These are phyloP conservation scores for Strix uralensis DNA, from an alignment of 2,113 vertebrate species.

Conservation along the genomic window DNA sequence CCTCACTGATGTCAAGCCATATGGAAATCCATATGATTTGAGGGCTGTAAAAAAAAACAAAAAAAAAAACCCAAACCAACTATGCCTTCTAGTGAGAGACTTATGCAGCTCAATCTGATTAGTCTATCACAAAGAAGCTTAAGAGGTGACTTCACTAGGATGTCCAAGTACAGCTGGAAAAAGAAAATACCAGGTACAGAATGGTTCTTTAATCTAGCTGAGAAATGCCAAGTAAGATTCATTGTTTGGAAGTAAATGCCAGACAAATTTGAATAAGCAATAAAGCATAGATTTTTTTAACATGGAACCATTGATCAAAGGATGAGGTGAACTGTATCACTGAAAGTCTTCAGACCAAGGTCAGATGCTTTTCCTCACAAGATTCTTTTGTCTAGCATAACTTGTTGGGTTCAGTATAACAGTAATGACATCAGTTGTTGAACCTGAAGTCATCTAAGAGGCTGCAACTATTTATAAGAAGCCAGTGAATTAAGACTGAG, in stretches of 20 bases:
- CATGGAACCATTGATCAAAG: background rate
- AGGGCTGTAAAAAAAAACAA: background rate
- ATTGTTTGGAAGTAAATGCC: background rate
- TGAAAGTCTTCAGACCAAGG: background rate
- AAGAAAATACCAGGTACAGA: constrained; percentile 24
- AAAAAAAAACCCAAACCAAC: background rate
- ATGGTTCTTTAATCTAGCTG: background rate
- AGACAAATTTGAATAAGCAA: background rate
- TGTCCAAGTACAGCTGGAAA: background rate
- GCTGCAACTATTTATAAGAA: background rate
- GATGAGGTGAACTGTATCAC: background rate
- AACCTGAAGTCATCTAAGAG: background rate
- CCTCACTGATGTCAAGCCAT: constrained; percentile 51
- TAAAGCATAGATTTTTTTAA: background rate
- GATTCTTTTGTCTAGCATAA: background rate
- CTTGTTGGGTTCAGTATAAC: background rate
- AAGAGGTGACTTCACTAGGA: constrained; percentile 1
- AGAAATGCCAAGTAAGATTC: constrained; percentile 13
- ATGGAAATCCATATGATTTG: constrained; percentile 55
- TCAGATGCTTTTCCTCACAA: background rate
- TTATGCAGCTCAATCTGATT: constrained; percentile 12
- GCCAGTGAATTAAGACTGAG: background rate
- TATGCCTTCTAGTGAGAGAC: background rate
- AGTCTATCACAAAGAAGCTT: constrained; percentile 41
- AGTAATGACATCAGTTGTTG: background rate